These are phyloP conservation scores for Pantherophis guttatus DNA, from an alignment of 2,113 vertebrate species.

Conservation along the genomic window DNA sequence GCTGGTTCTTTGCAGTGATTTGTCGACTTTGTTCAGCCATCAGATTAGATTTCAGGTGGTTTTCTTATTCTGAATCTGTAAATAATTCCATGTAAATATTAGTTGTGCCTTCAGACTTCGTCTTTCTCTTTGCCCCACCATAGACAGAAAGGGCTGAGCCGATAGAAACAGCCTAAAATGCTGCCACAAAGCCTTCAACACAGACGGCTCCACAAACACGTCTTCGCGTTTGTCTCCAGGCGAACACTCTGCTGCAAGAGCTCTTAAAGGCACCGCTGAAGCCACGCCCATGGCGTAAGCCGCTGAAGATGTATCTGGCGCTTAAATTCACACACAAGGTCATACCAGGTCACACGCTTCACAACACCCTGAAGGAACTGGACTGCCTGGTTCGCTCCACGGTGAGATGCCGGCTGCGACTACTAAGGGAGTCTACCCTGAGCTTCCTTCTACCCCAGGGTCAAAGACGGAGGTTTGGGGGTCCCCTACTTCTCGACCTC, in stretches of 20 bases:
- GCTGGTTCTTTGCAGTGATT: not conserved
- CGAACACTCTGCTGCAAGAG: not conserved
- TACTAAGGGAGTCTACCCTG: not conserved
- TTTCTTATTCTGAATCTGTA: not conserved
- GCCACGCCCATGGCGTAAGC: not conserved
- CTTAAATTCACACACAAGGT: not conserved
- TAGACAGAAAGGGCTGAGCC: not conserved
- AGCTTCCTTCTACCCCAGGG: not conserved
- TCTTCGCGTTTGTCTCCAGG: no score
- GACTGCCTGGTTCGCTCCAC: not conserved
- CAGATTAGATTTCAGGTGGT: not conserved
- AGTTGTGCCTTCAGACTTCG: rapidly evolving
- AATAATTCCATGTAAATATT: rapidly evolving
- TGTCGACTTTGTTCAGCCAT: not conserved
- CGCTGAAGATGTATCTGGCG: no score
- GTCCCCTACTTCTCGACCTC: not conserved
- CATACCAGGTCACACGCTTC: not conserved
- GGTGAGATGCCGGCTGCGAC: not conserved
- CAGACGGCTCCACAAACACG: no score
- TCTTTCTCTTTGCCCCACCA: not conserved
- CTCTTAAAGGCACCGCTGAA: not conserved
- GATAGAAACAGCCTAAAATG: no score
- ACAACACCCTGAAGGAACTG: not conserved
- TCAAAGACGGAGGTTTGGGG: not conserved
- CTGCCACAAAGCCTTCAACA: no score